Conservation (phyloP, 2,888 invertebrate species). For the Drosophila rubida region DNA sequence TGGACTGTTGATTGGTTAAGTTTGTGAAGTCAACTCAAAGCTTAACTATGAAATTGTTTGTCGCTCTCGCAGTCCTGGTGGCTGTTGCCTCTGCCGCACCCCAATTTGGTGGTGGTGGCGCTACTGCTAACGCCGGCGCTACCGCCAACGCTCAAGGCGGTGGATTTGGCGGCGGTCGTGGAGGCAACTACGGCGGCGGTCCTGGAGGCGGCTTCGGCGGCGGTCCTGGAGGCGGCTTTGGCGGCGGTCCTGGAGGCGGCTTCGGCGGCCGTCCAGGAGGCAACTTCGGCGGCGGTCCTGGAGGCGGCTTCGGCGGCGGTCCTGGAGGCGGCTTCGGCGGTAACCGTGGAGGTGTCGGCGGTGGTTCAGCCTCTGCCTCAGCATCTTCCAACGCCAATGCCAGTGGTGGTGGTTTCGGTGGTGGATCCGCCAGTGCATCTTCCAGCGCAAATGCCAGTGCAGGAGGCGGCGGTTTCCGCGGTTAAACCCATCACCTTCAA, state of each 20-base stretch:
- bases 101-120: slow-evolving; percentile 21
- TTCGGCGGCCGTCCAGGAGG: slow-evolving; percentile 4
- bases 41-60: slow-evolving; percentile 60
- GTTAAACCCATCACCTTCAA: slow-evolving; percentile 25
- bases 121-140: slow-evolving; percentile 41
- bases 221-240: slow-evolving; percentile 3
- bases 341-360: slow-evolving; percentile 7
- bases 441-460: slow-evolving; percentile 20
- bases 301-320: slow-evolving; percentile 25
- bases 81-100: slow-evolving; percentile 48
- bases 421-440: slow-evolving; percentile 20
- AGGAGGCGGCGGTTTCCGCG: neutral
- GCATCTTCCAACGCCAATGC: slow-evolving; percentile 28
- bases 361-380: slow-evolving; percentile 17
- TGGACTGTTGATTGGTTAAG: slow-evolving; percentile 36
- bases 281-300: neutral
- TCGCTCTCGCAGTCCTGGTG: slow-evolving; percentile 48
- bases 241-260: neutral
- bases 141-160: slow-evolving; percentile 12
- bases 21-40: slow-evolving; percentile 49
- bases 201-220: slow-evolving; percentile 9
- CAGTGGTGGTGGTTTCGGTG: slow-evolving; percentile 23
- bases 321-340: slow-evolving; percentile 10
- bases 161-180: slow-evolving; percentile 2
- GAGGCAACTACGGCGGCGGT: slow-evolving; percentile 18